Evolutionary conservation across 2,113 vertebrate genomes (phyloP), one percentile per base, ranked within the genome.

Genomic region (Strix uralensis): DNA sequence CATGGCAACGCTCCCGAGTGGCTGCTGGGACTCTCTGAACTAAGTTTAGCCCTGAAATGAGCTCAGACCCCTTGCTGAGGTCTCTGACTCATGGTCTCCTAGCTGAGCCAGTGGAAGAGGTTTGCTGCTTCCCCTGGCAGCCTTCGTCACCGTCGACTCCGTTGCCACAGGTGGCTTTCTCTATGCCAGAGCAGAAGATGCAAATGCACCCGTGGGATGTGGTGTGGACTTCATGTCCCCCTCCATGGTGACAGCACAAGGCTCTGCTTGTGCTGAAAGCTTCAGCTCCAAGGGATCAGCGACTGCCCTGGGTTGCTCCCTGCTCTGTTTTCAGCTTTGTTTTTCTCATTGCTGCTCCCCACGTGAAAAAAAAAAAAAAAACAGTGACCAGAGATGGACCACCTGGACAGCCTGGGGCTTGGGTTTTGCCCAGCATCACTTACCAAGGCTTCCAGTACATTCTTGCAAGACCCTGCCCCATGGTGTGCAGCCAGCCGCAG

Each of bases 31-130:
- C 95, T 96, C 89, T 97, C 83, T 46, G 89, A 55, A 63, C 91
- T 96, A 96, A 95, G 92, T 94, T 96, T 96, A 96, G 94, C 84
- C 86, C 85, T 46, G 87, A 81, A 94, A 97, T 96, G 93, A 96
- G 90, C 95, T 97, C 95, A 97, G 93, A 82, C 74, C 93, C 87
- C 95, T 94, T 7, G 34, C 92, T 73, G 94, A 95, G 96, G 70
- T 85, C 95, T 85, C 92, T 12, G 34, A 66, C 90, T 96, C 58
- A 65, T 27, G 89, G 38, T 94, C n/a, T 86, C 81, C 80, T 40
- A 29, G 86, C 74, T 40, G 85, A 93, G 82, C 51, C 2, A 0
- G 3, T 44, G 91, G 58, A 65, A 91, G 83, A 95, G 73, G 51
- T 67, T 17, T 85, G 70, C 52, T 29, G 32, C 65, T 71, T 51